Conservation (phyloP, 2,797 vertebrate species). For the Etheostoma nigrum region DNA sequence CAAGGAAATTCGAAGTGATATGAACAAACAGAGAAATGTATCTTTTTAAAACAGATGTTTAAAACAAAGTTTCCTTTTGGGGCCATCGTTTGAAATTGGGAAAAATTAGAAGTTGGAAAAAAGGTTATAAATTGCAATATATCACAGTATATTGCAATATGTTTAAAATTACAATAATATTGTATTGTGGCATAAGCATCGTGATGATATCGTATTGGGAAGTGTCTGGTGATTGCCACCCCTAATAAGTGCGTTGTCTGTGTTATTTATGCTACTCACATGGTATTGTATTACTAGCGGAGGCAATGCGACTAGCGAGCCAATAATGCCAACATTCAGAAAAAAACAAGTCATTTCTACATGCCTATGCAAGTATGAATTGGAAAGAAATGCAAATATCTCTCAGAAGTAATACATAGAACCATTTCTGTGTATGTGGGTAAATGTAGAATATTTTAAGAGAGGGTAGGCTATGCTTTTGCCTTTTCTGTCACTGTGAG, state of each 20-base stretch:
- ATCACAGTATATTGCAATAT: no score
- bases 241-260: neutral
- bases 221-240: no score
- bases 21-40: no score
- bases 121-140: no score
- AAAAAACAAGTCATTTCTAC: conserved; percentile 37
- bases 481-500: conserved; percentile 50
- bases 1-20: no score
- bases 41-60: no score
- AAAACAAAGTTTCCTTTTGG: no score
- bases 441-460: conserved; percentile 42
- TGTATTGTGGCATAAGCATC: no score
- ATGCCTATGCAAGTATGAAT: conserved; percentile 46
- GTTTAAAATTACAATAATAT: no score
- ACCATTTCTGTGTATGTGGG: conserved; percentile 23
- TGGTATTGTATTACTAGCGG: conserved; percentile 7
- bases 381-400: conserved; percentile 25
- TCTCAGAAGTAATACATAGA: conserved; percentile 19
- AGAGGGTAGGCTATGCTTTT: conserved; percentile 46
- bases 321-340: conserved; percentile 17
- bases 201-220: no score
- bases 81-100: no score
- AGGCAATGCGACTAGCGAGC: conserved; percentile 20
- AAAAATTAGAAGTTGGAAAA: no score
- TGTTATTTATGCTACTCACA: conserved; percentile 5